Conservation (phyloP, 2,797 vertebrate species). For the Halcyon smyrnensis region DNA sequence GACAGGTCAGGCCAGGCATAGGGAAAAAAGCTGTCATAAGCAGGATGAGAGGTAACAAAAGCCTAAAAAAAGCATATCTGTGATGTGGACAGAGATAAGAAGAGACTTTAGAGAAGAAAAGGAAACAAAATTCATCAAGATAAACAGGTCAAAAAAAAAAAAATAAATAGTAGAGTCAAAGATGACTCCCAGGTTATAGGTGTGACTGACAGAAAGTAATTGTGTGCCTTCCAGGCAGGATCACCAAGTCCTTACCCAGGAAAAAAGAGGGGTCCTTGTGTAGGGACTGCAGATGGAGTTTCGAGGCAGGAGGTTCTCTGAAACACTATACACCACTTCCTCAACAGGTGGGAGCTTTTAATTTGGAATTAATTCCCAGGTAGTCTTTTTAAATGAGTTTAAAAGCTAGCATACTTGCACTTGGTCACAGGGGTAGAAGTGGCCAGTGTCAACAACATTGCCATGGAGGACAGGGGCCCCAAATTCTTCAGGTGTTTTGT, state of each 20-base stretch:
- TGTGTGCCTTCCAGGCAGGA: neutral
- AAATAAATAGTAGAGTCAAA: neutral
- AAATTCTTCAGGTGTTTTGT: neutral
- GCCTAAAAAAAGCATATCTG: neutral
- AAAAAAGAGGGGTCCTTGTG: constrained; percentile 24
- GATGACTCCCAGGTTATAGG: neutral
- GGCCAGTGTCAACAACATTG: neutral
- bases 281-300: constrained; percentile 10
- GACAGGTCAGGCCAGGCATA: constrained; percentile 10
- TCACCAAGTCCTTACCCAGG: neutral
- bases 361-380: neutral
- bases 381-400: neutral
- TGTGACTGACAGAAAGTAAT: constrained; percentile 4
- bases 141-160: constrained; percentile 32
- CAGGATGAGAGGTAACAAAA: constrained; percentile 18
- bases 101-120: constrained; percentile 20
- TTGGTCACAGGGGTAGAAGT: neutral
- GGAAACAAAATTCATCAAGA: constrained; percentile 34
- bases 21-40: constrained; percentile 17
- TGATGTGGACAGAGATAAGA: neutral
- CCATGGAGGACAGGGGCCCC: neutral
- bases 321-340: constrained; percentile 26
- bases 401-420: neutral
- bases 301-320: neutral
- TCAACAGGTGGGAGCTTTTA: constrained; percentile 17